Base-by-base conservation (phyloP, 2,113 vertebrate genomes). In the Dissostichus mawsoni region DNA sequence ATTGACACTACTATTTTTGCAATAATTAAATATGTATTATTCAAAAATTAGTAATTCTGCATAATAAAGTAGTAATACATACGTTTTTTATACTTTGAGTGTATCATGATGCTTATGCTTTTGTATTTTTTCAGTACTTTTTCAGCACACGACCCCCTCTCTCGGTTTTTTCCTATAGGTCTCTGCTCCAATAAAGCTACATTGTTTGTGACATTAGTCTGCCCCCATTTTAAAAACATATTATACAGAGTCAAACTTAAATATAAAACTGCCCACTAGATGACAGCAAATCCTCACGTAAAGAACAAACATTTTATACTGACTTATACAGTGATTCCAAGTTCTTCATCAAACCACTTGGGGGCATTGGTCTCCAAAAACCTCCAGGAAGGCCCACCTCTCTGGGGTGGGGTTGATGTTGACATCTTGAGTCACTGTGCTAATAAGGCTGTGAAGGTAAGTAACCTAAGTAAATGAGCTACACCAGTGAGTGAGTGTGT, bases 201-300 rank as follows among this genome's bases (percentile, higher is more conserved):
- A 8, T 14, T 67, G 23, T 25, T 11, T 17, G 36, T 6, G 17
- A 53, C 17, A 53, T 7, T 10, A 45, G 17, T 25, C 41, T 64
- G 23, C 59, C 3, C 11, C 25, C 29, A 11, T 12, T 14, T 47
- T 14, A 10, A 53, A 25, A 57, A 29, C 12, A 11, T 11, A 13
- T n/a, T 10, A 48, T 2, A 14, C 1, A 29, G 2, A n/a, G 17
- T 10, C 9, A 29, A 9, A 55, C 23, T 3, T 3, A 9, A 5
- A 11, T 45, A 12, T 65, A 20, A 25, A 12, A 56, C 45, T 48
- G 50, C 3, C 12, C 79, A 80, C 45, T 6, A 86, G 92, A 78
- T 91, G 87, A 74, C 74, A 86, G 80, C 81, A 84, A 72, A 87
- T 41, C 64, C 41, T 66, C 3, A 67, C 4, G 2, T 53, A 14